A percentile compares a stretch with the other conserved stretches of the same genome.
phyloP scores from a whole-genome alignment of 2,888 invertebrate genomes.

The Polyommatus icarus region DNA sequence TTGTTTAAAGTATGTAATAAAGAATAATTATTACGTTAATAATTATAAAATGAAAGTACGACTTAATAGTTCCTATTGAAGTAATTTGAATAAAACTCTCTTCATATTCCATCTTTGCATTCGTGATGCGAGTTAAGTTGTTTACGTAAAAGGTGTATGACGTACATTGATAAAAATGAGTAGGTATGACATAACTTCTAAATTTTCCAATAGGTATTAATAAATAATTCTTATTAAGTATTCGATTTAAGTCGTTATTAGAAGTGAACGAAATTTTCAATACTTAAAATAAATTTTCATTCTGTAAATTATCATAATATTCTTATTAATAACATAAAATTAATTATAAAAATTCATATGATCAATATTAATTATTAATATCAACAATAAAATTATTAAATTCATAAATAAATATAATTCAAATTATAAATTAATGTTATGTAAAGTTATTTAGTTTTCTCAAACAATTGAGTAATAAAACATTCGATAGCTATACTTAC shows the following conservation, averaged over 20 bases:
- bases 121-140: background rate
- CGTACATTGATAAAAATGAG: background rate
- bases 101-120: background rate
- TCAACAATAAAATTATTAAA: too few relatives aligned
- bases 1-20: background rate
- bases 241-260: background rate
- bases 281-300: background rate
- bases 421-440: background rate
- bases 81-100: background rate
- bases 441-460: background rate
- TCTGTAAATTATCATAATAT: too few relatives aligned
- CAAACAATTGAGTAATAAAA: background rate
- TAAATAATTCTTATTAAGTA: background rate
- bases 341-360: background rate
- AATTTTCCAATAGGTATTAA: background rate
- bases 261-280: background rate
- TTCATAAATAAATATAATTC: background rate
- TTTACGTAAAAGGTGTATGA: slow-evolving; percentile 8
- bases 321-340: background rate
- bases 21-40: background rate
- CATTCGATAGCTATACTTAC: background rate
- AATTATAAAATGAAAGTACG: background rate
- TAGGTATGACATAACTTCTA: background rate
- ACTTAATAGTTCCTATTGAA: background rate
- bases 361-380: background rate